Evolutionary conservation across 2,797 vertebrate genomes (phyloP), one percentile per base, ranked within the genome.

Genomic region (Pangasius macronema): DNA sequence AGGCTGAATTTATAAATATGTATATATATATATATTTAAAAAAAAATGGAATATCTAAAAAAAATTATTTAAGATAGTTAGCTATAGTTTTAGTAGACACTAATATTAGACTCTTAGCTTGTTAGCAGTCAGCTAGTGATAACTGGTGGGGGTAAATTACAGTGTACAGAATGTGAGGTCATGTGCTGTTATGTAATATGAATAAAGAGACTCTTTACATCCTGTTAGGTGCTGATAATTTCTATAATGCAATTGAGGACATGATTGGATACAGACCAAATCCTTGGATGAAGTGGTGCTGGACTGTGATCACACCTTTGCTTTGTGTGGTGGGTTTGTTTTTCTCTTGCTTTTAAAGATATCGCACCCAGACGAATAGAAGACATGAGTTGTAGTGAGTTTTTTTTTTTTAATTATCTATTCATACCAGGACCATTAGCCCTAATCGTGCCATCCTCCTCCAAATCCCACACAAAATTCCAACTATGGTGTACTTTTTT

Each of bases 211-310:
- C 2, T 42, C 53, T 36, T 24, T 85, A 57, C n/a, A 55, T 88
- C 68, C 11, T 75, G 46, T 49, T 82, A 96, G 96, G 96, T 88
- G 95, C 92, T 92, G 95, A 96, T 94, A 98, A 98, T 97, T 97
- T 98, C 95, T 99, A 99, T 92, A 96, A 99, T 93, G 97, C 97
- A 85, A 96, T 99, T 92, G 98, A 99, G 94, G 98, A 99, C 93
- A 99, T 99, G 98, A 98, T 99, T 91, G 98, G 98, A 95, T 99
- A 99, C 93, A 96, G 96, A 95, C 98, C 98, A 89, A 98, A 97
- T 93, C 94, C 97, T 87, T 99, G 98, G 98, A 99, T 99, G 98
- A 99, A 99, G 93, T 99, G 97, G 97, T 98, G 98, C 95, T 99
- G 98, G 98, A 96, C 95, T 92, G 89, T 97, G 79, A 92, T 99